Percentiles rank a stretch among this genome's conserved stretches.
phyloP scores from a whole-genome alignment of 2,113 vertebrate species.

The Glaucidium brasilianum region DNA sequence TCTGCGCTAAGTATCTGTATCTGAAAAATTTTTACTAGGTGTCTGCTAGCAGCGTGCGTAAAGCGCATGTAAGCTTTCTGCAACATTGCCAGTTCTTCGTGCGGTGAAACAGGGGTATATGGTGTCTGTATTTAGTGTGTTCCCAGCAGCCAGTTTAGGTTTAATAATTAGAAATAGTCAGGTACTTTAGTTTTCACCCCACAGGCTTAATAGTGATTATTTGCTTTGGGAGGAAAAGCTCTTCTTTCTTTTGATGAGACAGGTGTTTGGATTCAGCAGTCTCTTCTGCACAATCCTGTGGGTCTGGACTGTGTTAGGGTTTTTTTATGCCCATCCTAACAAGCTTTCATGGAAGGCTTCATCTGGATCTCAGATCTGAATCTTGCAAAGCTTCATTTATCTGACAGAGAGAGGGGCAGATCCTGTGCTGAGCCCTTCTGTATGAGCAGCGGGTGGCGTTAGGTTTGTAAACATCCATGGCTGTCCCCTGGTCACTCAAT shows the following conservation, averaged over 20 bases:
- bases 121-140: not conserved
- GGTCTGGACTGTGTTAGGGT: not conserved
- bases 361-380: not conserved
- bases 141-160: not conserved
- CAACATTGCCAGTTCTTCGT: fast-evolving
- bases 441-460: not conserved
- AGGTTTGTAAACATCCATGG: not conserved
- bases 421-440: not conserved
- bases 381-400: not conserved
- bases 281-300: fast-evolving
- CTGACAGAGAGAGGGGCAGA: not conserved
- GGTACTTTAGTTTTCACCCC: not conserved
- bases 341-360: not conserved
- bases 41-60: not conserved
- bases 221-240: not conserved
- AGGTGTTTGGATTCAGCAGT: not conserved
- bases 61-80: not conserved
- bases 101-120: not conserved
- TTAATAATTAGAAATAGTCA: not conserved
- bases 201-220: not conserved
- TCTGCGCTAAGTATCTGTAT: not conserved
- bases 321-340: not conserved
- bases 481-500: not conserved
- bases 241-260: not conserved
- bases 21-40: not conserved